phyloP scores from a whole-genome alignment of 2,113 vertebrate species.

The Xyrauchen texanus region DNA sequence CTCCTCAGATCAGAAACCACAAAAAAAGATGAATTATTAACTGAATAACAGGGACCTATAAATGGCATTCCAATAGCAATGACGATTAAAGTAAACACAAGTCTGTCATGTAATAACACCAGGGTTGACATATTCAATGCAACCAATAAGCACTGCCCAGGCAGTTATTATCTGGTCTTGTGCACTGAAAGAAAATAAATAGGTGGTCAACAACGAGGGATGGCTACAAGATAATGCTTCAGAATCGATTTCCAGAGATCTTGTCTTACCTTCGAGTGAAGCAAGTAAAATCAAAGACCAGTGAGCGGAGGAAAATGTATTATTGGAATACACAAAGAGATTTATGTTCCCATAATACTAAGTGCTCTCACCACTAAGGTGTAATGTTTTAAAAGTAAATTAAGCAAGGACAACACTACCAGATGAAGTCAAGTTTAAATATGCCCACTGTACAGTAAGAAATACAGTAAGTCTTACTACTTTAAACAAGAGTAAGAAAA shows the following conservation, averaged over 20 bases:
- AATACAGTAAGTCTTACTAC: conserved; percentile 10
- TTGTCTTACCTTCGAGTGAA: conserved; percentile 18
- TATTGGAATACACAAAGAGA: conserved; percentile 25
- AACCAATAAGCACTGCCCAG: conserved; percentile 15
- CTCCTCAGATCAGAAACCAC: neutral
- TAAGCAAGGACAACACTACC: conserved; percentile 4
- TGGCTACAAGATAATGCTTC: conserved; percentile 30
- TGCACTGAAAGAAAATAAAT: conserved; percentile 17
- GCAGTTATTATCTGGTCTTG: conserved; percentile 33
- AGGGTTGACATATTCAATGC: conserved; percentile 4
- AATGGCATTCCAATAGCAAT: conserved; percentile 37
- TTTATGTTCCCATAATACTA: conserved; percentile 1
- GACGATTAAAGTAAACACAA: conserved; percentile 26
- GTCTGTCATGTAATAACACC: conserved; percentile 9
- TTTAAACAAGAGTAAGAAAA: neutral
- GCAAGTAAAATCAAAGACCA: conserved; percentile 26
- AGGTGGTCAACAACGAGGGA: conserved; percentile 23
- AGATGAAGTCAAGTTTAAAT: neutral
- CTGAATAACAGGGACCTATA: conserved; percentile 24
- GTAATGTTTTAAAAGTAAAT: conserved; percentile 31
- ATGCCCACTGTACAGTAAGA: conserved; percentile 8
- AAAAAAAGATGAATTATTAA: conserved; percentile 5
- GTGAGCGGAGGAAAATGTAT: conserved; percentile 27
- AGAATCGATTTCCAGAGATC: conserved; percentile 33
- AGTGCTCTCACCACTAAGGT: neutral